Conservation (phyloP, 2,113 vertebrate genomes). For the cattle (Bos taurus) region DNA sequence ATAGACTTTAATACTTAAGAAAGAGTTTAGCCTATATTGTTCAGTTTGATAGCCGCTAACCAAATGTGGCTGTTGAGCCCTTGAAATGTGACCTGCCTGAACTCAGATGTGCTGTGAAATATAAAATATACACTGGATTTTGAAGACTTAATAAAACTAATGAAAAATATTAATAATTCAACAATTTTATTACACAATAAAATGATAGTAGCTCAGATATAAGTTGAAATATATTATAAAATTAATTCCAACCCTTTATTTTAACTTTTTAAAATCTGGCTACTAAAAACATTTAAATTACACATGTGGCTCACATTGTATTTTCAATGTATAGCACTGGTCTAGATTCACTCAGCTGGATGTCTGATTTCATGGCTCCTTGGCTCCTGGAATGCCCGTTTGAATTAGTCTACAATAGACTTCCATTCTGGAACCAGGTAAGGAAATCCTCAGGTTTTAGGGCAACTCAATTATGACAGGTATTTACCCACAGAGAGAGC, state of each 20-base stretch:
- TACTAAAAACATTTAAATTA: not conserved
- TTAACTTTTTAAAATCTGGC: not conserved
- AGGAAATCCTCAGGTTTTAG: not conserved
- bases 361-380: not conserved
- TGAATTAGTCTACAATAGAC: not conserved
- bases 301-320: not conserved
- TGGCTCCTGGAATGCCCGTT: not conserved
- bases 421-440: not conserved
- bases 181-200: not conserved
- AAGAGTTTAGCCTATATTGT: not conserved
- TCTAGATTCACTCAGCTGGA: not conserved
- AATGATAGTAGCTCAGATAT: not conserved
- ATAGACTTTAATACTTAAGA: not conserved
- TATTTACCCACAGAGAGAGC: not conserved
- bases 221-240: not conserved
- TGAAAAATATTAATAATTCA: not conserved
- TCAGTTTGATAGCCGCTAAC: not conserved
- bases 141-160: not conserved
- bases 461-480: not conserved
- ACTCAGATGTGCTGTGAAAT: not conserved
- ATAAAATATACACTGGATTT: not conserved
- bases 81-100: not conserved
- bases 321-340: not conserved
- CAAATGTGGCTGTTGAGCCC: not conserved
- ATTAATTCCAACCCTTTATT: not conserved